Evolutionary conservation across 2,797 vertebrate genomes (phyloP).

Genomic region (Martes flavigula): DNA sequence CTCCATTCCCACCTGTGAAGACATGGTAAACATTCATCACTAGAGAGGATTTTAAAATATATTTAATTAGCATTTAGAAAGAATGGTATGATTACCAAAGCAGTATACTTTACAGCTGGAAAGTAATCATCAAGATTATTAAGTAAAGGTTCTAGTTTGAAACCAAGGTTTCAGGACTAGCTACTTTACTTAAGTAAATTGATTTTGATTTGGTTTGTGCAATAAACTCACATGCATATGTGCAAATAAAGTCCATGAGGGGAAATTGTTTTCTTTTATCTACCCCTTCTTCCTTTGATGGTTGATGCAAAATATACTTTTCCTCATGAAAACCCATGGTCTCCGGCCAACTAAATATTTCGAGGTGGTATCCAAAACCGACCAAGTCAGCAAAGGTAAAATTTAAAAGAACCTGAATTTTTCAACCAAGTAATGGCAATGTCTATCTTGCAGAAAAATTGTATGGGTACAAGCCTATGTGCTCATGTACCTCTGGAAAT

Average conservation of each 20-base stretch:
- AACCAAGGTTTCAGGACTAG: not conserved
- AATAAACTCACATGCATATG: not conserved
- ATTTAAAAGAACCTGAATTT: not conserved
- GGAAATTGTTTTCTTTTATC: not conserved
- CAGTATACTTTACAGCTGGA: not conserved
- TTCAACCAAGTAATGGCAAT: not conserved
- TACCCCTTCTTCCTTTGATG: not conserved
- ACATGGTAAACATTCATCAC: not conserved
- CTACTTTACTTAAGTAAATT: not conserved
- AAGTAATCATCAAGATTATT: not conserved
- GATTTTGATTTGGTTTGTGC: not conserved
- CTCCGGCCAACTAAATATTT: not conserved
- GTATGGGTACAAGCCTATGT: not conserved
- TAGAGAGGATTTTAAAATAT: not conserved
- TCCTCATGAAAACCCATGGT: not conserved
- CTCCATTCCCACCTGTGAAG: not conserved
- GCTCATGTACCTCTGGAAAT: not conserved
- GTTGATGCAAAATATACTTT: not conserved
- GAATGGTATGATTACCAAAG: not conserved
- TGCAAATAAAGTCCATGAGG: not conserved
- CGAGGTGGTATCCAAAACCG: not conserved
- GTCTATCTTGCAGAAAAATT: not conserved
- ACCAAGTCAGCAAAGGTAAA: not conserved
- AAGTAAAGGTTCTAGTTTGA: not conserved
- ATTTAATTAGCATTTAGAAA: not conserved